A percentile compares a stretch with the other conserved stretches of the same genome.
phyloP scores from a whole-genome alignment of 2,113 vertebrate genomes.

The Aspiorhynchus laticeps region DNA sequence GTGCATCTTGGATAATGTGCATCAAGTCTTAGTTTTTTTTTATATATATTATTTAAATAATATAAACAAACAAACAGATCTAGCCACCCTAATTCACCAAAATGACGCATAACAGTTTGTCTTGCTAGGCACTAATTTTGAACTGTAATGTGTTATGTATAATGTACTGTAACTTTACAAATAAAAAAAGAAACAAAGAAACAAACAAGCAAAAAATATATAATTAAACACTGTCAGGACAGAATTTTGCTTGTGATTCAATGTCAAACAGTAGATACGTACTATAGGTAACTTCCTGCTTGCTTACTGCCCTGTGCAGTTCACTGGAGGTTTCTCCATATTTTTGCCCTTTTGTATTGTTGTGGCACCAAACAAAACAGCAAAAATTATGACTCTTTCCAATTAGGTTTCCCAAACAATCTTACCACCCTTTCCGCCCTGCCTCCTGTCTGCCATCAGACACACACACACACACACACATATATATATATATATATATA shows the following conservation, averaged over 20 bases:
- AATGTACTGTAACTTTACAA: not conserved
- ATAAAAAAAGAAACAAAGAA: no score
- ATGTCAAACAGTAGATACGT: not conserved
- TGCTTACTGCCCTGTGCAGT: not conserved
- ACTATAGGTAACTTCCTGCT: not conserved
- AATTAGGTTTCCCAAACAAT: not conserved
- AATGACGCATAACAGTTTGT: not conserved
- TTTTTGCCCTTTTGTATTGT: not conserved
- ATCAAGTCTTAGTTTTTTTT: not conserved
- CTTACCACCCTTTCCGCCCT: not conserved
- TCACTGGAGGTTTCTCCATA: not conserved
- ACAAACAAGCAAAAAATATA: no score
- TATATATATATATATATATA: no score
- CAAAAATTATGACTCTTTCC: not conserved
- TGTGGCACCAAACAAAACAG: not conserved
- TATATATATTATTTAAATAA: no score
- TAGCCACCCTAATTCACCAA: not conserved
- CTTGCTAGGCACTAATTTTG: not conserved
- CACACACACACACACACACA: no score
- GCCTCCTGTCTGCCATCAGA: not conserved
- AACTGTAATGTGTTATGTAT: not conserved
- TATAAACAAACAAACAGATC: not conserved
- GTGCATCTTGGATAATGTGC: not conserved
- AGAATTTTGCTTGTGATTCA: not conserved
- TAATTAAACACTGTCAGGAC: not conserved